These are phyloP conservation scores for Phalloptychus januarius DNA, from an alignment of 2,797 vertebrate species.

Conservation along the genomic window DNA sequence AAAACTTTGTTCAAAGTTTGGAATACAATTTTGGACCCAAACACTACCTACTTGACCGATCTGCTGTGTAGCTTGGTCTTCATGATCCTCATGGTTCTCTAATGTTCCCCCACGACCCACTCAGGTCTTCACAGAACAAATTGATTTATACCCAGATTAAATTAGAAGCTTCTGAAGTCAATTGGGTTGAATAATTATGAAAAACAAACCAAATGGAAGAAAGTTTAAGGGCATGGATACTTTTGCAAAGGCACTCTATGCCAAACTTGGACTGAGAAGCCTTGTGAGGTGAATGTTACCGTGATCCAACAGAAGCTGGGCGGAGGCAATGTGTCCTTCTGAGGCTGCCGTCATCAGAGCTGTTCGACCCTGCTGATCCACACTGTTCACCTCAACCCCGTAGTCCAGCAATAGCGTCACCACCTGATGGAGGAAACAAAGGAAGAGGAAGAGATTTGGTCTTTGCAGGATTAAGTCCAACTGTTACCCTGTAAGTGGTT, in stretches of 20 bases:
- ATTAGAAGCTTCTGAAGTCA: not conserved
- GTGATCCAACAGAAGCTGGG: conserved; percentile 91
- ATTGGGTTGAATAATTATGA: not conserved
- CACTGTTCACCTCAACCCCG: conserved; percentile 90
- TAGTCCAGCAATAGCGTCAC: conserved; percentile 91
- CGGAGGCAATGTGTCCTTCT: conserved; percentile 90
- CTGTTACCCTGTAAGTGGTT: not conserved
- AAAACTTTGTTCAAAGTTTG: not conserved
- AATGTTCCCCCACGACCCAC: not conserved
- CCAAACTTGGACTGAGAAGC: not conserved
- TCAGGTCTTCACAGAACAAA: not conserved
- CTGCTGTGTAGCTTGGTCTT: not conserved
- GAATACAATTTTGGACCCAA: too few relatives aligned
- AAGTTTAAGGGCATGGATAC: not conserved
- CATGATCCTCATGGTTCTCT: not conserved
- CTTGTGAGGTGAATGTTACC: conserved; percentile 75
- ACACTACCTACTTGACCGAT: not conserved
- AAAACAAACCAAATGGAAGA: not conserved
- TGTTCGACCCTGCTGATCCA: conserved; percentile 93
- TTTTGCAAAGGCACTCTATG: not conserved
- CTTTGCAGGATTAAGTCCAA: not conserved
- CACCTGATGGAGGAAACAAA: conserved; percentile 78
- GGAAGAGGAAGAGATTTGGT: not conserved
- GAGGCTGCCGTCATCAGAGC: conserved; percentile 95
- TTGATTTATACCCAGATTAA: not conserved